phyloP scores from a whole-genome alignment of 2,888 invertebrate genomes.

The Lithosia quadra region DNA sequence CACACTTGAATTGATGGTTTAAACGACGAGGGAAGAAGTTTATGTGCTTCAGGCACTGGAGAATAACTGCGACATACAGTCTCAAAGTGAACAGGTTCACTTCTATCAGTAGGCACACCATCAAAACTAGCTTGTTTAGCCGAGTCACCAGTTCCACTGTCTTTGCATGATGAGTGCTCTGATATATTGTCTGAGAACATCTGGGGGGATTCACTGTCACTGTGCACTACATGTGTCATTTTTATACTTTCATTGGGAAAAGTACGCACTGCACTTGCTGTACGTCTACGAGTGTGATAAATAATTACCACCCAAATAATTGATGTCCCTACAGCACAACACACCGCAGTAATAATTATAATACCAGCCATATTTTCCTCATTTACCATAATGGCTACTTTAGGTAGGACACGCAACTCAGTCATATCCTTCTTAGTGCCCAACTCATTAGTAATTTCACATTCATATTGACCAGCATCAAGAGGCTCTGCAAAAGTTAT shows the following conservation, averaged over 20 bases:
- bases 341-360: conserved; percentile 95
- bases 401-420: conserved; percentile 90
- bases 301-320: conserved; percentile 97
- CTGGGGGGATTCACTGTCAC: conserved; percentile 83
- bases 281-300: conserved; percentile 92
- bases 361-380: conserved; percentile 94
- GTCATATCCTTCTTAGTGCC: conserved; percentile 92
- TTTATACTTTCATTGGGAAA: conserved; percentile 81
- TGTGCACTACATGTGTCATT: conserved; percentile 83
- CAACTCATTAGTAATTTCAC: conserved; percentile 95
- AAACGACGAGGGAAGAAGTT: conserved; percentile 83
- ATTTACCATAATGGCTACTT: conserved; percentile 84
- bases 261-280: conserved; percentile 82
- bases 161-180: conserved; percentile 92
- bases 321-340: conserved; percentile 96
- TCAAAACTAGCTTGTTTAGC: conserved; percentile 91
- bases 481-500: conserved; percentile 92
- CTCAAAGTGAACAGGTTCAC: conserved; percentile 83
- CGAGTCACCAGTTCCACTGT: conserved; percentile 93
- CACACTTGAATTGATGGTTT: conserved; percentile 85
- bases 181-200: conserved; percentile 90
- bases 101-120: conserved; percentile 80
- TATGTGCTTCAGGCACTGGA: conserved; percentile 83
- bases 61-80: conserved; percentile 80
- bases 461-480: conserved; percentile 96